Conservation (phyloP, 2,797 vertebrate genomes). For the Anas capensis region DNA sequence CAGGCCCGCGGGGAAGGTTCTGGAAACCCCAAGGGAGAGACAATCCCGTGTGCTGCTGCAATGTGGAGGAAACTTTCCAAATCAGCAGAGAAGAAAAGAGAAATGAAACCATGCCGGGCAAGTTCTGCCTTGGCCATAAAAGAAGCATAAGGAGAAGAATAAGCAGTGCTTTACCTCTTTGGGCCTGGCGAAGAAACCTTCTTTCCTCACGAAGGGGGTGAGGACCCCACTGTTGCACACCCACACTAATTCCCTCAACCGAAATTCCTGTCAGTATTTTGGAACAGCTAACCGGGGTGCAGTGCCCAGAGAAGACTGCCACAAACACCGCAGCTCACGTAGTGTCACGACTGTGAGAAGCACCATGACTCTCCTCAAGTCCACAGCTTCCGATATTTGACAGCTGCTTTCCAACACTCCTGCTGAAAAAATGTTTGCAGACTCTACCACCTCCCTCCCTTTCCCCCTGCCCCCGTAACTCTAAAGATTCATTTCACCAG, state of each 20-base stretch:
- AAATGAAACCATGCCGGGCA: neutral
- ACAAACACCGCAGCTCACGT: accelerated
- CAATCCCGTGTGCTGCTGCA: neutral
- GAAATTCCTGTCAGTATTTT: accelerated
- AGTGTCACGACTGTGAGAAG: neutral
- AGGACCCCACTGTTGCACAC: neutral
- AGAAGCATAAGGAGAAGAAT: neutral
- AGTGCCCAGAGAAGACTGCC: accelerated
- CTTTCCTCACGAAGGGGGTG: neutral
- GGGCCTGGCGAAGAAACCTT: neutral
- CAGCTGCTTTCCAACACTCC: accelerated
- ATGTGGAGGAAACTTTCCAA: neutral
- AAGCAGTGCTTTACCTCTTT: accelerated
- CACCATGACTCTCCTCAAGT: accelerated
- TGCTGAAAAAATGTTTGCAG: neutral
- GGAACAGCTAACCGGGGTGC: neutral
- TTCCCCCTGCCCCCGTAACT: neutral
- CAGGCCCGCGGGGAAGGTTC: neutral
- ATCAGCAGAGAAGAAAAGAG: neutral
- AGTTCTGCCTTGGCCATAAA: neutral
- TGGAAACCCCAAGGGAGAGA: neutral
- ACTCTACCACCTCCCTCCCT: accelerated
- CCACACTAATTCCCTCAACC: neutral
- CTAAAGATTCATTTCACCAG: neutral
- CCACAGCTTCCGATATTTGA: neutral